Evolutionary conservation across 2,888 invertebrate species (phyloP).

Genomic region (Emmelina monodactyla): DNA sequence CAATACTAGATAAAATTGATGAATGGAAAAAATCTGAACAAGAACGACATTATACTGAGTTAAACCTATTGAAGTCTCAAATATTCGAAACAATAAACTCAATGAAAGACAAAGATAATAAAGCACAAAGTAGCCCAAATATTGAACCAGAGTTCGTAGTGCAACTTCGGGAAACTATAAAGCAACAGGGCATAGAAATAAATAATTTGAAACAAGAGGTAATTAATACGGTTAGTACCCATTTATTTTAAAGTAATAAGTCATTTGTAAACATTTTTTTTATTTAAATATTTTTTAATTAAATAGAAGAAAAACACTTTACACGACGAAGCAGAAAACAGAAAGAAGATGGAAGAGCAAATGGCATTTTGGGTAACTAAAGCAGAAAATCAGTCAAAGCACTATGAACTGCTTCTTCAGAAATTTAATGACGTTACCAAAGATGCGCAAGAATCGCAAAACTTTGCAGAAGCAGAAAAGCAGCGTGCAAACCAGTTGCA

Average conservation of each 20-base stretch:
- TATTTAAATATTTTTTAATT: constrained; percentile 19
- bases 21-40: constrained; percentile 62
- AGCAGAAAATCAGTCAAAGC: constrained; percentile 40
- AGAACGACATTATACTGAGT: constrained; percentile 61
- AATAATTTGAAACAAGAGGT: constrained; percentile 50
- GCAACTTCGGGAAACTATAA: constrained; percentile 46
- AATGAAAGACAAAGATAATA: constrained; percentile 33
- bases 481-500: constrained; percentile 34
- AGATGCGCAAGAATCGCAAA: constrained; percentile 38
- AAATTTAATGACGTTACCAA: constrained; percentile 41
- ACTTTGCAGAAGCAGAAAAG: constrained; percentile 35
- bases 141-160: constrained; percentile 29
- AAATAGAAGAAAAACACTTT: constrained; percentile 29
- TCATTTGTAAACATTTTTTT: neutral
- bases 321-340: constrained; percentile 30
- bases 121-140: constrained; percentile 7
- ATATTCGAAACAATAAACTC: constrained; percentile 42
- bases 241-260: constrained; percentile 2
- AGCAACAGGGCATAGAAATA: constrained; percentile 62
- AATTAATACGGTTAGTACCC: constrained; percentile 35
- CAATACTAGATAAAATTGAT: constrained; percentile 45
- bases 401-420: constrained; percentile 41
- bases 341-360: constrained; percentile 38
- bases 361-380: constrained; percentile 38
- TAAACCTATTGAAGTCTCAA: constrained; percentile 45